These are phyloP conservation scores for Eumeta japonica DNA, from an alignment of 1,140 invertebrate species.

Conservation along the genomic window DNA sequence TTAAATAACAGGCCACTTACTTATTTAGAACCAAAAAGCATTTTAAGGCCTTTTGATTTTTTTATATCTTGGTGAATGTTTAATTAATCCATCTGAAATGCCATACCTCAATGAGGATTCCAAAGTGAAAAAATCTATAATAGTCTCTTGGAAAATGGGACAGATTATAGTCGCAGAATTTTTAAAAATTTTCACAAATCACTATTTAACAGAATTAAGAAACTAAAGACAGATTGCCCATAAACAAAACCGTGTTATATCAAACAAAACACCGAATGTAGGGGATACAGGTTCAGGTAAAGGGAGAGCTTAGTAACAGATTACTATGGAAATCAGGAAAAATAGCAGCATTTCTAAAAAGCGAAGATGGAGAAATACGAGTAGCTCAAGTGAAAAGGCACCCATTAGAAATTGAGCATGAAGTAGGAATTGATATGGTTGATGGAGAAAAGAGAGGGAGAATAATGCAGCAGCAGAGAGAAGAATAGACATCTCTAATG, in stretches of 20 bases:
- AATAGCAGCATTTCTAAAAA: not conserved
- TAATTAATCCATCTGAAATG: not conserved
- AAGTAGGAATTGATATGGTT: no score
- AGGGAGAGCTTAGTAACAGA: slow-evolving; percentile 2
- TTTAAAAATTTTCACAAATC: slow-evolving; percentile 4
- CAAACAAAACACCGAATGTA: not conserved
- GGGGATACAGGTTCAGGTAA: slow-evolving; percentile 7
- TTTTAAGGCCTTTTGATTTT: slow-evolving; percentile 7
- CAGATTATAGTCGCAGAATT: slow-evolving; percentile 3
- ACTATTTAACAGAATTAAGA: slow-evolving; percentile 7
- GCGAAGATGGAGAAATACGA: slow-evolving; percentile 4
- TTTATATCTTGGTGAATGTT: slow-evolving; percentile 2
- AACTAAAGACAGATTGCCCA: not conserved
- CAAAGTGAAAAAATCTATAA: not conserved
- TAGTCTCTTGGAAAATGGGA: slow-evolving; percentile 7
- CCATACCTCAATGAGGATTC: not conserved
- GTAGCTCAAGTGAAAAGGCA: slow-evolving; percentile 5
- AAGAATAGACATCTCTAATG: no score
- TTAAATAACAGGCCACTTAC: slow-evolving; percentile 6
- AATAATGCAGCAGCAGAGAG: no score
- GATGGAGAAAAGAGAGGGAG: no score
- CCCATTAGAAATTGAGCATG: no score
- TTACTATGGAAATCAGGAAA: slow-evolving; percentile 6
- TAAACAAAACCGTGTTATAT: slow-evolving; percentile 1
- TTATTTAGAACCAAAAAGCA: not conserved